A percentile compares a stretch with the other conserved stretches of the same genome.
Conservation (phyloP, 2,797 vertebrate genomes). For the Falco concolor region DNA sequence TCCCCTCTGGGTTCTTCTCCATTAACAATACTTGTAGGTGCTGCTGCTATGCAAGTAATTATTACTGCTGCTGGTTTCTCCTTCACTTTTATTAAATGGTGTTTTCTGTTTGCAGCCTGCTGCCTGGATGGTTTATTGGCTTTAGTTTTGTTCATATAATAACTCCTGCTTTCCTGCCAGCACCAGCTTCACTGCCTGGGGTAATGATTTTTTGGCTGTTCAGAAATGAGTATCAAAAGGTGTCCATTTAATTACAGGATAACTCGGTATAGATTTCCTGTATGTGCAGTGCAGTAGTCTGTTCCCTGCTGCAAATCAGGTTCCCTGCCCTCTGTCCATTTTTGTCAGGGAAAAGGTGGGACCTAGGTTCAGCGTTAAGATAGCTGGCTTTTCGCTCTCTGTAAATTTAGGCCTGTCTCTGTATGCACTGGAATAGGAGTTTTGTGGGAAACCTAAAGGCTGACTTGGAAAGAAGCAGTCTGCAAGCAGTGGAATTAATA, state of each 20-base stretch:
- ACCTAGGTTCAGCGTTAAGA: not conserved
- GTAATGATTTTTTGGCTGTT: constrained; percentile 4
- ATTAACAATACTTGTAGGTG: not conserved
- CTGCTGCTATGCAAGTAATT: not conserved
- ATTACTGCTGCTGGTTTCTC: not conserved
- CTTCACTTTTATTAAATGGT: not conserved
- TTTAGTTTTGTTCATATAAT: not conserved
- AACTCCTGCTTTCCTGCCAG: not conserved
- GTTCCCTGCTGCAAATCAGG: not conserved
- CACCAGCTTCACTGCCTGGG: constrained; percentile 42
- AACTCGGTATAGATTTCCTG: not conserved
- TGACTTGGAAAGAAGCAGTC: not conserved
- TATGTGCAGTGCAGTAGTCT: not conserved
- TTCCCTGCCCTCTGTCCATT: not conserved
- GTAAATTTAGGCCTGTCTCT: not conserved
- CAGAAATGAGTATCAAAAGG: not conserved
- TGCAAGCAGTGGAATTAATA: not conserved
- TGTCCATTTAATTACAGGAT: constrained; percentile 25
- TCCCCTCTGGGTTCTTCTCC: not conserved
- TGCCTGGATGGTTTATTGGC: not conserved
- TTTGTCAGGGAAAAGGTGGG: not conserved
- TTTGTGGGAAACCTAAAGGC: not conserved
- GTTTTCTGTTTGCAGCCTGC: not conserved
- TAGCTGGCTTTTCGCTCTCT: not conserved
- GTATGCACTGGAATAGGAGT: not conserved